A percentile compares a stretch with the other conserved stretches of the same genome.
Conservation (phyloP, 1,140 invertebrate species). For the Papilio aristodemus region DNA sequence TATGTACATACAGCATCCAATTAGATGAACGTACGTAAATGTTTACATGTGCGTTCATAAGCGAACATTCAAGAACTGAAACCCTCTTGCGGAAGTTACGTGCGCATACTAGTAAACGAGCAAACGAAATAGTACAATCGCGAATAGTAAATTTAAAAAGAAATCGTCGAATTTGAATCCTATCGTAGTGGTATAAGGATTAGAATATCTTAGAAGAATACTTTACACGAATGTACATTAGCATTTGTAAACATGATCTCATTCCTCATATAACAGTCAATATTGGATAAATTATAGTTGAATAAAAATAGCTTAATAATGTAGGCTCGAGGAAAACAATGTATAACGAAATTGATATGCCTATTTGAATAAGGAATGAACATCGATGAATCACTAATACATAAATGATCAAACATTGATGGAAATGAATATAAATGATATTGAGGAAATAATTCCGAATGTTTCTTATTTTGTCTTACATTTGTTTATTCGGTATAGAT, state of each 20-base stretch:
- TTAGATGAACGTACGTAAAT: constrained; percentile 13
- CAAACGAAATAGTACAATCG: background rate
- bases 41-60: constrained; percentile 6
- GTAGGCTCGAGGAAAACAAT: constrained; percentile 7
- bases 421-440: constrained; percentile 25
- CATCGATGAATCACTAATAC: constrained; percentile 20
- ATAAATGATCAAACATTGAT: constrained; percentile 20
- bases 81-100: constrained; percentile 1
- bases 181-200: background rate
- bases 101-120: constrained; percentile 1
- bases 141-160: background rate
- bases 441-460: constrained; percentile 8
- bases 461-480: background rate
- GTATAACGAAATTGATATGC: constrained; percentile 13
- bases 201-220: background rate
- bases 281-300: constrained; percentile 22
- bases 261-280: constrained; percentile 22
- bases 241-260: constrained; percentile 26
- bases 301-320: constrained; percentile 28
- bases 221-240: constrained; percentile 10
- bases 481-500: background rate
- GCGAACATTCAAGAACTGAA: constrained; percentile 7
- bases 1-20: background rate
- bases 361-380: constrained; percentile 24
- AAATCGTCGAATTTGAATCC: background rate